A percentile compares a stretch with the other conserved stretches of the same genome.
Conservation (phyloP, 2,888 invertebrate genomes). For the Lordiphosa fenestrarum region DNA sequence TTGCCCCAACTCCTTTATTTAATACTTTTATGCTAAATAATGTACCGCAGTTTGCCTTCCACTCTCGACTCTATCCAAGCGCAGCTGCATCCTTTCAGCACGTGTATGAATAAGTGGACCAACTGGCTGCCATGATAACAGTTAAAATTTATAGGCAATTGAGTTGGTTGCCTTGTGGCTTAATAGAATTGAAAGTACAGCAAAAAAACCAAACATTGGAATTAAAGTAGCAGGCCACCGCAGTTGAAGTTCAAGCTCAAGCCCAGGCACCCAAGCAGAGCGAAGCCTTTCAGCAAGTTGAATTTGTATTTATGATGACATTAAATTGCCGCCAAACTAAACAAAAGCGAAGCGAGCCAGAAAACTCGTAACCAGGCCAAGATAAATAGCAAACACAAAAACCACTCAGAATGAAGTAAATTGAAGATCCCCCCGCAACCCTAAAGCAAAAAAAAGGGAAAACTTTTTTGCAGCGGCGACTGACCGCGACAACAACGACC, state of each 20-base stretch:
- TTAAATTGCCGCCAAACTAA: conserved; percentile 61
- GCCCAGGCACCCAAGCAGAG: conserved; percentile 18
- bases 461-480: conserved; percentile 27
- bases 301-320: conserved; percentile 74
- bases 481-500: neutral
- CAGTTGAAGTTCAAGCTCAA: conserved; percentile 58
- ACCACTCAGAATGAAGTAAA: conserved; percentile 72
- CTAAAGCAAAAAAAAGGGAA: conserved; percentile 12
- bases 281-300: conserved; percentile 52
- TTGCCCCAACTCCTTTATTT: conserved; percentile 6
- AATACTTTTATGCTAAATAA: conserved; percentile 30
- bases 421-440: conserved; percentile 36
- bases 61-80: neutral
- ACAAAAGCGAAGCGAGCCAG: conserved; percentile 12
- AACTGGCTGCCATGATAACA: conserved; percentile 56
- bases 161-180: conserved; percentile 35
- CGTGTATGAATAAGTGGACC: conserved; percentile 64
- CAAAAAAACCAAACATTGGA: conserved; percentile 2
- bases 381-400: conserved; percentile 69
- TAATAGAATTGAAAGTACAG: conserved; percentile 58
- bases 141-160: conserved; percentile 65
- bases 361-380: conserved; percentile 52
- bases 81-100: conserved; percentile 48
- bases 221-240: conserved; percentile 9
- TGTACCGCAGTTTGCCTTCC: conserved; percentile 10